Evolutionary conservation across 2,113 vertebrate species (phyloP).

Genomic region (Heterochromis multidens): DNA sequence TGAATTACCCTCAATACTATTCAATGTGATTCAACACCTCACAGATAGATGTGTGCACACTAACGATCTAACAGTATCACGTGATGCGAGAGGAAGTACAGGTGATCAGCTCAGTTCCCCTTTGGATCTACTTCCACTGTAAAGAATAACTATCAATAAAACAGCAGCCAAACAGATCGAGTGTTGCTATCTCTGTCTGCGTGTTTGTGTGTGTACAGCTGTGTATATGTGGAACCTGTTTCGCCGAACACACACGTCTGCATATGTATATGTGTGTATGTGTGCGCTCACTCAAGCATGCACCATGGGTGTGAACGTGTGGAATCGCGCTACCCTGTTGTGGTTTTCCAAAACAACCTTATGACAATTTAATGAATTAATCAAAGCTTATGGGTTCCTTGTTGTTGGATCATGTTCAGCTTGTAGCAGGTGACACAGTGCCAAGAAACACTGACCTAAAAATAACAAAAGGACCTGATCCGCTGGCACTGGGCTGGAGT

Average conservation of each 20-base stretch:
- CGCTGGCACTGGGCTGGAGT: not conserved
- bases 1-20: constrained; percentile 4
- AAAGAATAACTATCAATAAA: constrained; percentile 43
- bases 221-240: not conserved
- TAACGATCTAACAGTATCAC: not conserved
- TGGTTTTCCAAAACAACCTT: constrained; percentile 34
- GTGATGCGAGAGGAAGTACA: constrained; percentile 37
- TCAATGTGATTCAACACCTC: constrained; percentile 33
- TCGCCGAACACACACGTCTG: not conserved
- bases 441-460: constrained; percentile 28
- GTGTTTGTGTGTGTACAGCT: not conserved
- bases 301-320: not conserved
- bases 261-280: not conserved
- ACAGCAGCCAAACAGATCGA: constrained; percentile 14
- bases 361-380: constrained; percentile 59
- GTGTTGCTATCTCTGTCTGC: not conserved
- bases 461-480: constrained; percentile 27
- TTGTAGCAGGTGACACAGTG: not conserved
- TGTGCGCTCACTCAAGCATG: not conserved
- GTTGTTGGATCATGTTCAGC: constrained; percentile 37
- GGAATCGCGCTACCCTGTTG: not conserved
- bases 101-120: constrained; percentile 40
- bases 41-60: not conserved
- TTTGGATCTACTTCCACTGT: constrained; percentile 42
- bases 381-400: constrained; percentile 31